Percentiles rank a stretch among this genome's conserved stretches.
Conservation (phyloP, 2,888 invertebrate genomes). For the Torymus auratus region DNA sequence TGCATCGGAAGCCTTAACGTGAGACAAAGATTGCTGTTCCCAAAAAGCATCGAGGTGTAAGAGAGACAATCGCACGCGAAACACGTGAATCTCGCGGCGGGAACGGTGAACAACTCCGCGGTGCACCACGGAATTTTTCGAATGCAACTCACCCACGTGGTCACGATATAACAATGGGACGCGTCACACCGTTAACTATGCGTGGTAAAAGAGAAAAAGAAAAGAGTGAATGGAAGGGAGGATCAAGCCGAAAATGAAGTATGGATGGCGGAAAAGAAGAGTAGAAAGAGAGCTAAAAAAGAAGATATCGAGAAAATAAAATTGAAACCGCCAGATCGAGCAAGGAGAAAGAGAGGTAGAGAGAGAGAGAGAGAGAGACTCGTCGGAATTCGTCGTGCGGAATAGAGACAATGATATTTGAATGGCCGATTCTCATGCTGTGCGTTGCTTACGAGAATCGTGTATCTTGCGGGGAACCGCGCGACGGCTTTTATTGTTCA, state of each 20-base stretch:
- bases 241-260: too few species aligned
- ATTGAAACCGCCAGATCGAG: neutral
- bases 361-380: neutral
- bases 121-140: neutral
- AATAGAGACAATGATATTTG: constrained; percentile 30
- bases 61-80: too few species aligned
- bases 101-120: too few species aligned
- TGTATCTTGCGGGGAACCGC: constrained; percentile 32
- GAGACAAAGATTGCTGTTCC: too few species aligned
- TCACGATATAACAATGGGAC: constrained; percentile 8
- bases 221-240: too few species aligned
- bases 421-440: constrained; percentile 31
- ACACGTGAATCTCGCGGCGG: too few species aligned
- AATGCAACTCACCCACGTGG: neutral
- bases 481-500: constrained; percentile 37
- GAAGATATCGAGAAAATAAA: neutral
- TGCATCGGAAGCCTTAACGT: too few species aligned
- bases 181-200: neutral
- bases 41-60: too few species aligned
- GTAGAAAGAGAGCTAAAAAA: too few species aligned
- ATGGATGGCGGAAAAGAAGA: too few species aligned
- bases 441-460: constrained; percentile 8
- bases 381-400: constrained; percentile 20
- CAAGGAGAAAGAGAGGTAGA: neutral
- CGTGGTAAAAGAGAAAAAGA: neutral